Evolutionary conservation across 2,888 invertebrate species (phyloP).

Genomic region (Plebejus anna): DNA sequence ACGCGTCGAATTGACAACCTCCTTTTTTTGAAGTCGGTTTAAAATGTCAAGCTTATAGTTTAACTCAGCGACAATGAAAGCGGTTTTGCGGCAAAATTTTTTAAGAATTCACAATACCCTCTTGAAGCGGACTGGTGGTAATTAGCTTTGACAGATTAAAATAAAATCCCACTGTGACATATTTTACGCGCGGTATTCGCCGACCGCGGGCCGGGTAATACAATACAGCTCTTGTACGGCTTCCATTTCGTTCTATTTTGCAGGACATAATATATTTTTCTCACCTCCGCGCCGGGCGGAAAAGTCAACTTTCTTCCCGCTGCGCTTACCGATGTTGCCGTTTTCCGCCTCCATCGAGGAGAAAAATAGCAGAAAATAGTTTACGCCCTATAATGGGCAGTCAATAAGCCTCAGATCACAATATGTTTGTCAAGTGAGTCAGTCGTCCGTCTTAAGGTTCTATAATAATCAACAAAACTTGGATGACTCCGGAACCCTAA

Average conservation of each 20-base stretch:
- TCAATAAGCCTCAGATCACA: too few species aligned
- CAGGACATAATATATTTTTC: background rate
- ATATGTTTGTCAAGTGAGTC: too few species aligned
- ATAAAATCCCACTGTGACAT: conserved; percentile 34
- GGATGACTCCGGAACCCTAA: too few species aligned
- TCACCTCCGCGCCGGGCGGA: too few species aligned
- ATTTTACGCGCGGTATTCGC: conserved; percentile 31
- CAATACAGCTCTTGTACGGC: conserved; percentile 33
- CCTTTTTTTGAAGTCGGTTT: background rate
- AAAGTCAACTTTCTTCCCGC: too few species aligned
- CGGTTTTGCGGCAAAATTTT: background rate
- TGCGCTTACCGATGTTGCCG: too few species aligned
- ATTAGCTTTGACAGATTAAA: conserved; percentile 36
- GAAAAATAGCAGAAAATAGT: too few species aligned
- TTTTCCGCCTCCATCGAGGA: too few species aligned
- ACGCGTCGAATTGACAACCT: too few species aligned
- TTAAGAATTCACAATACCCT: conserved; percentile 3
- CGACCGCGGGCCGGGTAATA: conserved; percentile 32
- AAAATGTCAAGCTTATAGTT: background rate
- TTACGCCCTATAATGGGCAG: too few species aligned
- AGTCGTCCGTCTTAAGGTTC: too few species aligned
- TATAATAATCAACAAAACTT: too few species aligned
- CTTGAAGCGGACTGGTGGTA: conserved; percentile 12
- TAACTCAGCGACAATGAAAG: background rate
- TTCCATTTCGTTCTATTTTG: conserved; percentile 32